phyloP scores from a whole-genome alignment of 1,140 invertebrate species.

The Mercenaria mercenaria region DNA sequence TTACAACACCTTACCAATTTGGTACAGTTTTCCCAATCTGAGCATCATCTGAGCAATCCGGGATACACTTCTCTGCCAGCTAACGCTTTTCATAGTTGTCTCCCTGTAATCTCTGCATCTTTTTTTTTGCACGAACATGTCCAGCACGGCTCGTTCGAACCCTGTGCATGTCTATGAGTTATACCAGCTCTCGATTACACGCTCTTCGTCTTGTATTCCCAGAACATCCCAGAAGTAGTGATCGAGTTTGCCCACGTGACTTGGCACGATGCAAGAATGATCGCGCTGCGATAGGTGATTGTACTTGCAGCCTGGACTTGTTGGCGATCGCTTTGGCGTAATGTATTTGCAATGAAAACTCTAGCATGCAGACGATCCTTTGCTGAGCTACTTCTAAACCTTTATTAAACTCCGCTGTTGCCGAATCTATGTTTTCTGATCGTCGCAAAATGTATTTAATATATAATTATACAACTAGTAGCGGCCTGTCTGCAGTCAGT shows the following conservation, averaged over 20 bases:
- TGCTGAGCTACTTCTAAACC: no score
- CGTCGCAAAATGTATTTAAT: no score
- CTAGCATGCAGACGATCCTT: no score
- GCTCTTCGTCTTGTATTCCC: neutral
- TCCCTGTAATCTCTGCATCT: neutral
- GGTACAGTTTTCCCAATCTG: neutral
- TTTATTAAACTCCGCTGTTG: no score
- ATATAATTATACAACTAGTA: neutral
- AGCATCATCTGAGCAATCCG: neutral
- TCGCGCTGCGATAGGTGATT: neutral
- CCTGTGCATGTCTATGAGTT: neutral
- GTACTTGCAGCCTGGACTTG: neutral
- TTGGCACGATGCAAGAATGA: neutral
- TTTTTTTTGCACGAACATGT: neutral
- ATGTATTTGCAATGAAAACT: no score
- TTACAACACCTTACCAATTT: neutral
- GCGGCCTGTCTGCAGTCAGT: neutral
- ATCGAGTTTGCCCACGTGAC: neutral
- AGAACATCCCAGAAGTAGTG: neutral
- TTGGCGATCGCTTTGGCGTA: no score
- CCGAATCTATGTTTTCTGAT: no score
- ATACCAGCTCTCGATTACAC: neutral
- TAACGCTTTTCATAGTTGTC: neutral
- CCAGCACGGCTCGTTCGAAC: neutral
- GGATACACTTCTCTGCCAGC: neutral